Conservation (phyloP, 2,888 invertebrate species). For the Chrysolina oricalcia region DNA sequence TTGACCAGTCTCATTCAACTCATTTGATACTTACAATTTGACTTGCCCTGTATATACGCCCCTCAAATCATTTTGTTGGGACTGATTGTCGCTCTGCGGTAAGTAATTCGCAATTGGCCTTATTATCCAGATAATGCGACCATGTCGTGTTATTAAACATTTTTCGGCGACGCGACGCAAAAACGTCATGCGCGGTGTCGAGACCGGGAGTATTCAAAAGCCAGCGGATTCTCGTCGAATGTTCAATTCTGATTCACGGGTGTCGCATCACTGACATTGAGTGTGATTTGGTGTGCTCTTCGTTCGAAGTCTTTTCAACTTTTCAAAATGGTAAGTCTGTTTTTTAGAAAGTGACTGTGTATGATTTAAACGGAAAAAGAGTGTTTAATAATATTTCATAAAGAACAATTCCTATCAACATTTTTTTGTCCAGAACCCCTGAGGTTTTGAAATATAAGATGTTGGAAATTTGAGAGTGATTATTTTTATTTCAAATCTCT, state of each 20-base stretch:
- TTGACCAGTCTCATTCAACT: no score
- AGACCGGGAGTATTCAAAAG: constrained; percentile 34
- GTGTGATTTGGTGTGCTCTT: constrained; percentile 56
- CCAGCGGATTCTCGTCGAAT: constrained; percentile 36
- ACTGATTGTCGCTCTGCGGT: background rate
- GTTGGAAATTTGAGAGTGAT: no score
- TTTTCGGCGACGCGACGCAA: constrained; percentile 1
- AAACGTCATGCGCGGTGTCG: constrained; percentile 39
- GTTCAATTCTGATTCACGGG: constrained; percentile 58
- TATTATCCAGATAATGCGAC: constrained; percentile 11
- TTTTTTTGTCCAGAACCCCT: no score
- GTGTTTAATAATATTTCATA: background rate
- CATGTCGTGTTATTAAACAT: constrained; percentile 15
- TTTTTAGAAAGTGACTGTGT: background rate
- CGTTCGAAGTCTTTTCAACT: constrained; percentile 1
- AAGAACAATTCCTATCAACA: background rate
- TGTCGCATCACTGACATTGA: constrained; percentile 67
- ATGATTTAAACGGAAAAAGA: no score
- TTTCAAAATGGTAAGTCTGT: constrained; percentile 52
- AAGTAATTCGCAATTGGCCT: constrained; percentile 10
- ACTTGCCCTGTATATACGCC: background rate
- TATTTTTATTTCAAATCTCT: no score
- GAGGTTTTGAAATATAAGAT: background rate
- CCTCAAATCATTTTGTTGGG: background rate
- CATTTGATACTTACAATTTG: background rate